Evolutionary conservation across 2,797 vertebrate species (phyloP).

Genomic region (Erpetoichthys calabaricus): DNA sequence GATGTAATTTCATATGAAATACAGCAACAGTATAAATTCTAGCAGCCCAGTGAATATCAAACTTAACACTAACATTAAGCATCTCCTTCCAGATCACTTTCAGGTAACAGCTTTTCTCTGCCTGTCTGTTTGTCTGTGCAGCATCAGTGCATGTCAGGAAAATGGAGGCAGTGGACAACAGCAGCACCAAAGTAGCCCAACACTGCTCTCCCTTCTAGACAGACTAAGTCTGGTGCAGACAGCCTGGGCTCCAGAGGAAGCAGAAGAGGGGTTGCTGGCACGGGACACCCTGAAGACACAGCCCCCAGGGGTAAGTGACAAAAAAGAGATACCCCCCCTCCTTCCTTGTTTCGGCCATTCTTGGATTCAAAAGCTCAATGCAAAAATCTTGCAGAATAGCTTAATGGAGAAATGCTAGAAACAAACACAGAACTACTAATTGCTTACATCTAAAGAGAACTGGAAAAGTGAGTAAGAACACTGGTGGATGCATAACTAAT

Average conservation of each 20-base stretch:
- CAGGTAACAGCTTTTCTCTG: neutral
- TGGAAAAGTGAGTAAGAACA: too few relatives aligned
- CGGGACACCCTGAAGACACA: neutral
- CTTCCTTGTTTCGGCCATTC: too few relatives aligned
- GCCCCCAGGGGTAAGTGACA: neutral
- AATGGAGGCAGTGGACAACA: neutral
- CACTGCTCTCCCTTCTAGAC: constrained; percentile 29
- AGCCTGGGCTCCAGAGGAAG: constrained; percentile 41
- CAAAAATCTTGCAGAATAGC: too few relatives aligned
- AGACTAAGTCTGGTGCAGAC: constrained; percentile 38
- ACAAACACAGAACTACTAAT: too few relatives aligned
- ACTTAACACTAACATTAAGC: neutral
- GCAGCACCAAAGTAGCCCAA: neutral
- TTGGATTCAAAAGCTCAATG: too few relatives aligned
- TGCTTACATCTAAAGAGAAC: too few relatives aligned
- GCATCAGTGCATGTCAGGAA: neutral
- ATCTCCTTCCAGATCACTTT: neutral
- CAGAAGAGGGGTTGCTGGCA: neutral
- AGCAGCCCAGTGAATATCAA: too few relatives aligned
- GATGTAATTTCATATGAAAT: too few relatives aligned
- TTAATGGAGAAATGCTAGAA: too few relatives aligned
- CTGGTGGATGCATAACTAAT: too few relatives aligned
- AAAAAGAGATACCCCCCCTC: too few relatives aligned
- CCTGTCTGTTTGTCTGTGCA: neutral
- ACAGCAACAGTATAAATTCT: too few relatives aligned